phyloP scores from a whole-genome alignment of 1,140 invertebrate species.

The Hesperophylax magnus region DNA sequence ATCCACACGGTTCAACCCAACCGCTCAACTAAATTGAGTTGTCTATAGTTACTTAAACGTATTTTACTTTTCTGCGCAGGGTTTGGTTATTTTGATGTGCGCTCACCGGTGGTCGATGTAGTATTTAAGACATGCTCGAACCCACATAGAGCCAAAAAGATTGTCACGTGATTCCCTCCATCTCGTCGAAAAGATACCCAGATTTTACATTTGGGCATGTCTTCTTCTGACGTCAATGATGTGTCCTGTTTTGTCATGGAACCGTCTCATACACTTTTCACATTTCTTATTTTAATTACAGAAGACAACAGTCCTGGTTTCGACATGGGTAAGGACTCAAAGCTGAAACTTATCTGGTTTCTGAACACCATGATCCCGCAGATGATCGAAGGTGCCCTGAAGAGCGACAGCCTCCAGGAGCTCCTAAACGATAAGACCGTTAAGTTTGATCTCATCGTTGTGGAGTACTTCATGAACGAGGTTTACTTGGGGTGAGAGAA shows the following conservation, averaged over 20 bases:
- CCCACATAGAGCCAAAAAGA: no score
- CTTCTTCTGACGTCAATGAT: background rate
- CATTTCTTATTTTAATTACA: background rate
- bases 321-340: constrained; percentile 9
- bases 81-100: no score
- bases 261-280: background rate
- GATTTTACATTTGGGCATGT: background rate
- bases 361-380: constrained; percentile 5
- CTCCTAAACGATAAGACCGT: constrained; percentile 40
- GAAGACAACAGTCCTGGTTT: background rate
- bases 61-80: no score
- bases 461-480: constrained; percentile 48
- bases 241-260: background rate
- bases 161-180: no score
- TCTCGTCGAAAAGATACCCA: no score
- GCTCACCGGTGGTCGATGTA: no score
- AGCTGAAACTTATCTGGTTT: background rate
- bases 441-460: constrained; percentile 45
- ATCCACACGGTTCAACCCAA: no score
- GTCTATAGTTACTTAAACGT: no score
- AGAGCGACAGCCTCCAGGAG: constrained; percentile 28
- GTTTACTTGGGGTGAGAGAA: constrained; percentile 31
- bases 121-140: no score
- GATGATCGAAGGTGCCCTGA: background rate
- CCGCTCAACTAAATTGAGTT: no score